These are phyloP conservation scores for Girardinichthys multiradiatus DNA, from an alignment of 2,113 vertebrate genomes.

Conservation along the genomic window DNA sequence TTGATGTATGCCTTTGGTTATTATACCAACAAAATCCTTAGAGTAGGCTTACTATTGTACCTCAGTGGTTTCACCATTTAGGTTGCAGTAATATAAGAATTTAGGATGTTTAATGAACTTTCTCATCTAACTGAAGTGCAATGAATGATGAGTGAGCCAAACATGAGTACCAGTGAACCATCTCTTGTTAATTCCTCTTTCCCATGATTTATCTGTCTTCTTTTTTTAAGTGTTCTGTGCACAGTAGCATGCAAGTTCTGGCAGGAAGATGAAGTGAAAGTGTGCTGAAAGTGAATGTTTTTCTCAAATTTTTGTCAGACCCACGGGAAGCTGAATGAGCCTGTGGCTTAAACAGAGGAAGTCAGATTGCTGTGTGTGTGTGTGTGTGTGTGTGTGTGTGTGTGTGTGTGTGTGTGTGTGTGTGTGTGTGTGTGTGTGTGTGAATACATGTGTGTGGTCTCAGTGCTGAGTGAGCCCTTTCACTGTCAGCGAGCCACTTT, in stretches of 20 bases:
- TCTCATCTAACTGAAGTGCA: neutral
- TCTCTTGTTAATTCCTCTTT: slow-evolving; percentile 31
- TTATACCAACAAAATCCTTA: neutral
- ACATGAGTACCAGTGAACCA: slow-evolving; percentile 1
- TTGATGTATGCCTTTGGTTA: neutral
- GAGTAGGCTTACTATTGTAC: too few relatives aligned
- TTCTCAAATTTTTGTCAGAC: slow-evolving; percentile 54
- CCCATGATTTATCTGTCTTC: slow-evolving; percentile 5
- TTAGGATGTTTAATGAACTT: neutral
- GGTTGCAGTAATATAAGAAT: neutral
- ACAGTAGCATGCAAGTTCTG: slow-evolving; percentile 17
- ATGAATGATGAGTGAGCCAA: neutral
- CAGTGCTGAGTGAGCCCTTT: slow-evolving; percentile 65
- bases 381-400: slow-evolving; percentile 38
- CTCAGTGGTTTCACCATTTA: neutral
- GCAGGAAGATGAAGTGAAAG: slow-evolving; percentile 80
- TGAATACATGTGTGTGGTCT: slow-evolving; percentile 57
- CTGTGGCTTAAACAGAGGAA: slow-evolving; percentile 74
- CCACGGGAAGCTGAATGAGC: slow-evolving; percentile 68
- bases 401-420: slow-evolving; percentile 54
- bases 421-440: slow-evolving; percentile 36
- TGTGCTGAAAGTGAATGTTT: slow-evolving; percentile 82
- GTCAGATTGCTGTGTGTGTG: slow-evolving; percentile 51
- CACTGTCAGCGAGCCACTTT: slow-evolving; percentile 42
- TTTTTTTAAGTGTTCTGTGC: neutral